Conservation (phyloP, 2,888 invertebrate species). For the Cepaea hortensis region DNA sequence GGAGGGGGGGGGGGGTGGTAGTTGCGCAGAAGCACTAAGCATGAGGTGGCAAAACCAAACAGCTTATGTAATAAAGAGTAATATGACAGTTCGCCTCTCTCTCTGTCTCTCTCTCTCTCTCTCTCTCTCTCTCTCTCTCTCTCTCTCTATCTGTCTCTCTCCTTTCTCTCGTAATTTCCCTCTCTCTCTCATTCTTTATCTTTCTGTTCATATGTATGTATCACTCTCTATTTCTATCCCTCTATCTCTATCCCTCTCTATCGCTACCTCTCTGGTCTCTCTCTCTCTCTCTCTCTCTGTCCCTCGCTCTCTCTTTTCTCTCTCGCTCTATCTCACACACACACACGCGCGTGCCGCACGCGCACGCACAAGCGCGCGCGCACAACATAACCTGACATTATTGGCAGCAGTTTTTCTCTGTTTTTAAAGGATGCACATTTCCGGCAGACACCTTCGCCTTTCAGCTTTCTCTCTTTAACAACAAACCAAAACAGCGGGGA, state of each 20-base stretch:
- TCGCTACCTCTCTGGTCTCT: too few relatives aligned
- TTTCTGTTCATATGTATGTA: too few relatives aligned
- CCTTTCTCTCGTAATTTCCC: too few relatives aligned
- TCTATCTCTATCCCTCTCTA: too few relatives aligned
- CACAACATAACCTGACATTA: conserved; percentile 18
- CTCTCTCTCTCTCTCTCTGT: too few relatives aligned
- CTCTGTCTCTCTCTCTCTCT: neutral
- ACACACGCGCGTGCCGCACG: too few relatives aligned
- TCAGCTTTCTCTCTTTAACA: neutral
- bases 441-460: conserved; percentile 14
- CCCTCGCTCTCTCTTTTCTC: too few relatives aligned
- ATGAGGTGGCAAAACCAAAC: too few relatives aligned
- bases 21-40: neutral
- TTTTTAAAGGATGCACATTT: conserved; percentile 30
- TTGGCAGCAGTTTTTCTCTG: neutral
- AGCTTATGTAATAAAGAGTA: neutral
- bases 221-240: too few relatives aligned
- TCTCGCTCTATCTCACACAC: too few relatives aligned
- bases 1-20: neutral
- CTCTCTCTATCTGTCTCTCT: neutral
- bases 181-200: too few relatives aligned
- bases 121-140: neutral
- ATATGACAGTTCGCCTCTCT: neutral
- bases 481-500: neutral
- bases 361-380: neutral